Evolutionary conservation across 2,888 invertebrate genomes (phyloP), one percentile per base, ranked within the genome.

Genomic region (Dermolepida albohirtum): DNA sequence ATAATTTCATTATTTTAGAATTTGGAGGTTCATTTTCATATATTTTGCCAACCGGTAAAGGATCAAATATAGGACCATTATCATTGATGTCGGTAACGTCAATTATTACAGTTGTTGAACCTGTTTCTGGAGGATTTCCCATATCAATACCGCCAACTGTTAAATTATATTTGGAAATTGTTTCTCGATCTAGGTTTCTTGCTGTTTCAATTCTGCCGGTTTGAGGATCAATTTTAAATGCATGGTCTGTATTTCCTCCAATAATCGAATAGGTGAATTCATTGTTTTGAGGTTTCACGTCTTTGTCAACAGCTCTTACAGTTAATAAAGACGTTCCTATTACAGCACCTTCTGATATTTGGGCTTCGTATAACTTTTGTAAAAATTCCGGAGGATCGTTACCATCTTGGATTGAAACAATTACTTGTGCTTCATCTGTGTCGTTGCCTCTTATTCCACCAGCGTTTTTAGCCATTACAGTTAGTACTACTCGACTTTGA

Each of bases 381-480:
- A 91, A 83, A 80, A 98, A 98, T 80, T 95, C 94, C 0, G 97
- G 97, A 0, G 97, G 96, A 85, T 97, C 97, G 80, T 97, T 97
- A 16, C 97, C 97, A 81, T 97, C 97, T 84, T 96, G 95, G 71
- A 98, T 94, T 0, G 94, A 92, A 71, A 98, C 92, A 54, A 95
- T 93, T 0, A 98, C 94, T 83, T 95, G 95, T 2, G 97, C 97
- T 84, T 95, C 96, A 79, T 96, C 97, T 0, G 96, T 97, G 78
- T 97, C 97, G 80, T 97, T 96, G 2, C 97, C 97, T 43, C 92
- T 88, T 74, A 98, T 96, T 14, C 96, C 94, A 11, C 97, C 97
- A 57, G 91, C 90, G 80, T 98, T 98, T 84, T 98, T 98, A 0
- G 97, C 97, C 86, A 97, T 88, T 0, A 97, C 96, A 0, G 95